Conservation (phyloP, 2,797 vertebrate species). For the Danio kyathit region DNA sequence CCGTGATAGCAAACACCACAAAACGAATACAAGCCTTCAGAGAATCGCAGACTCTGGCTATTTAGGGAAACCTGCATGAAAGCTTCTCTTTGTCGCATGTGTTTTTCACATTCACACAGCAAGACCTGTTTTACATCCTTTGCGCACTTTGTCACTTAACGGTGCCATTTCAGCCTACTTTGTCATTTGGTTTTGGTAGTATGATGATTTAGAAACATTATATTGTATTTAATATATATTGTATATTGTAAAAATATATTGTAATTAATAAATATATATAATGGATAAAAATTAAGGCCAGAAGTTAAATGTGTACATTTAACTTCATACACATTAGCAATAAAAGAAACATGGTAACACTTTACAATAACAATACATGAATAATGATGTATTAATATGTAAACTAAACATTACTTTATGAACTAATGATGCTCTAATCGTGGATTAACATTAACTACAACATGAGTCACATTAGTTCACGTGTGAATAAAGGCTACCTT, state of each 20-base stretch:
- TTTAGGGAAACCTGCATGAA: constrained; percentile 53
- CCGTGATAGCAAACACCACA: constrained; percentile 37
- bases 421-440: too few relatives aligned
- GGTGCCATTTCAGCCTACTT: constrained; percentile 10
- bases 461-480: too few relatives aligned
- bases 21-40: constrained; percentile 39
- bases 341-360: too few relatives aligned
- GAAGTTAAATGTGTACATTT: constrained; percentile 21
- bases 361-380: too few relatives aligned
- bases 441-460: too few relatives aligned
- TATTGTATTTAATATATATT: too few relatives aligned
- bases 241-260: too few relatives aligned
- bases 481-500: too few relatives aligned
- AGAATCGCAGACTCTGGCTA: constrained; percentile 51
- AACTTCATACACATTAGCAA: neutral
- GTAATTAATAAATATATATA: constrained; percentile 11
- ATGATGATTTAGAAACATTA: constrained; percentile 4
- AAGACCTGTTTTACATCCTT: constrained; percentile 24
- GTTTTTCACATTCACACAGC: constrained; percentile 30
- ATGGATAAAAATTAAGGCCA: neutral
- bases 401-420: too few relatives aligned
- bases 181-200: neutral
- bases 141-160: constrained; percentile 24
- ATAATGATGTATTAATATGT: too few relatives aligned
- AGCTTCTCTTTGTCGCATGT: constrained; percentile 34